Conservation (phyloP, 2,797 vertebrate genomes). For the Pangasius sanitwongsei region DNA sequence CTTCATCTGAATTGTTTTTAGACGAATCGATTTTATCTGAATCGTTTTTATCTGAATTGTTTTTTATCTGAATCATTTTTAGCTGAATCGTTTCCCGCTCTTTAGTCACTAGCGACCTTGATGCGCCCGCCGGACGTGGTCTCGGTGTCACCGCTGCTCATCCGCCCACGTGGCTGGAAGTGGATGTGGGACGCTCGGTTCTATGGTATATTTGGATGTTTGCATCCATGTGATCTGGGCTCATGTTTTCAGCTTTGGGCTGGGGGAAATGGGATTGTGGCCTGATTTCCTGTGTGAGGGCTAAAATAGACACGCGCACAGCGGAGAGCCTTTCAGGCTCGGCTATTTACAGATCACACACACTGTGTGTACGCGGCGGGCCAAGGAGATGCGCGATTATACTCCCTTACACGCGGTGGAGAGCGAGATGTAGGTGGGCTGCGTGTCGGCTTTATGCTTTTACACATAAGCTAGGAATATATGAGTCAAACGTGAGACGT, state of each 20-base stretch:
- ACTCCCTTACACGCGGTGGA: slow-evolving; percentile 45
- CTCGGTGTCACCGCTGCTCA: slow-evolving; percentile 36
- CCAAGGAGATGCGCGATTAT: slow-evolving; percentile 63
- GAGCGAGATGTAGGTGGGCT: slow-evolving; percentile 32
- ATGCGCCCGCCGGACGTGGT: slow-evolving; percentile 2
- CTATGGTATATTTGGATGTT: slow-evolving; percentile 68
- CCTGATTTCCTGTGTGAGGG: slow-evolving; percentile 81
- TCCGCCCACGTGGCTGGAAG: slow-evolving; percentile 36
- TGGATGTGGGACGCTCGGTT: slow-evolving; percentile 67
- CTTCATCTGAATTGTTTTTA: background rate
- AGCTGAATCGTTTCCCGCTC: background rate
- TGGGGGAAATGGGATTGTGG: slow-evolving; percentile 66
- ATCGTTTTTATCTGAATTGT: background rate
- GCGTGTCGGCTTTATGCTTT: background rate
- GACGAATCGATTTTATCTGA: no score
- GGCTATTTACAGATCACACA: slow-evolving; percentile 79
- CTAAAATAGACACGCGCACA: slow-evolving; percentile 82
- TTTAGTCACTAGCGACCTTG: slow-evolving; percentile 22
- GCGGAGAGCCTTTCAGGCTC: slow-evolving; percentile 77
- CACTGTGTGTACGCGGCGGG: slow-evolving; percentile 70
- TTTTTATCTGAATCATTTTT: background rate
- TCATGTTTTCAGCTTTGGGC: slow-evolving; percentile 48
- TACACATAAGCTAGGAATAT: background rate
- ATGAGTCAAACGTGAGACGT: background rate
- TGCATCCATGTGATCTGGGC: slow-evolving; percentile 40